These are phyloP conservation scores for Noctua fimbriata DNA, from an alignment of 2,888 invertebrate genomes.

Conservation along the genomic window DNA sequence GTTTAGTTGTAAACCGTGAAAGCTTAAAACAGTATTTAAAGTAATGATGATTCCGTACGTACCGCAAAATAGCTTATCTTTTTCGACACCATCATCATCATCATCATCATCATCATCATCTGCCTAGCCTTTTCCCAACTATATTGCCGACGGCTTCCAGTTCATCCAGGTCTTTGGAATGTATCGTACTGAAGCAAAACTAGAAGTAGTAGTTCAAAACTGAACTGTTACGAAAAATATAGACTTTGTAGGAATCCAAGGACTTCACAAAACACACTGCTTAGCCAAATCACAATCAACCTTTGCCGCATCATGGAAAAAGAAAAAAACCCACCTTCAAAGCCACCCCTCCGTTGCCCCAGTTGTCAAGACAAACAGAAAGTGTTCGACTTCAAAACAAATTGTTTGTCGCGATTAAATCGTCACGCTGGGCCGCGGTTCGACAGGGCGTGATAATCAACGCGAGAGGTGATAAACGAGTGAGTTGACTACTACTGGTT, in stretches of 20 bases:
- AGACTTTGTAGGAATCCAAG: not conserved
- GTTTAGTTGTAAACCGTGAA: too few relatives aligned
- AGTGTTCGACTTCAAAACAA: conserved; percentile 53
- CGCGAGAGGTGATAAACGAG: conserved; percentile 48
- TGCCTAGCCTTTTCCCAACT: too few relatives aligned
- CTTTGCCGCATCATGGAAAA: not conserved
- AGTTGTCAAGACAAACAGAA: conserved; percentile 50
- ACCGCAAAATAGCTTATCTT: too few relatives aligned
- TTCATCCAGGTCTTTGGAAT: not conserved
- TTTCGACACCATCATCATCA: too few relatives aligned
- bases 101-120: too few relatives aligned
- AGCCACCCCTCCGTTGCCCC: not conserved
- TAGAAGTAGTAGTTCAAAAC: not conserved
- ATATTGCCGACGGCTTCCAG: too few relatives aligned
- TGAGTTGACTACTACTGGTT: conserved; percentile 39
- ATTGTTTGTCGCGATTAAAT: conserved; percentile 63
- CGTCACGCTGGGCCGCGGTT: conserved; percentile 39
- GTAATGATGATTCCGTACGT: not conserved
- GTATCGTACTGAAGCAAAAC: not conserved
- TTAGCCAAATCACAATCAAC: not conserved
- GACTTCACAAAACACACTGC: not conserved
- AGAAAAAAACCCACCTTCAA: not conserved
- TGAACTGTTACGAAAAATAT: not conserved
- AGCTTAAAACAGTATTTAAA: not conserved
- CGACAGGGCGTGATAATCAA: conserved; percentile 62